Conservation (phyloP, 1,140 invertebrate genomes). For the Augochlora pura region DNA sequence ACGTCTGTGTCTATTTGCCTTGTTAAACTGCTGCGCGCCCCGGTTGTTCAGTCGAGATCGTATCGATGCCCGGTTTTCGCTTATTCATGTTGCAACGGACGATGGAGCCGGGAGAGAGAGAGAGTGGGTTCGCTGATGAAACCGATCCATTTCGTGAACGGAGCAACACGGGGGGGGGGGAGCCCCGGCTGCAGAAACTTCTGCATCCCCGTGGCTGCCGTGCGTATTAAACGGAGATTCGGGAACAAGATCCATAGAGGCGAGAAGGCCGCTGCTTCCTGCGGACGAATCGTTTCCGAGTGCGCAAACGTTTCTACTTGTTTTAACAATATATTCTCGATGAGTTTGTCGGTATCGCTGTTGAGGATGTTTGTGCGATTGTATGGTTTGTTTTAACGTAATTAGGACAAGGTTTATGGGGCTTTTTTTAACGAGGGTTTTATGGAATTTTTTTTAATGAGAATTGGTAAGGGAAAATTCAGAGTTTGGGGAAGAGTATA, state of each 20-base stretch:
- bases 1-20: neutral
- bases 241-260: neutral
- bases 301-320: too few relatives aligned
- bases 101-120: neutral
- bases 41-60: neutral
- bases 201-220: neutral
- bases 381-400: too few relatives aligned
- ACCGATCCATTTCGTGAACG: slow-evolving; percentile 2
- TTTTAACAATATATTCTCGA: neutral
- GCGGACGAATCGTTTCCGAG: neutral
- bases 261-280: neutral
- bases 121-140: too few relatives aligned
- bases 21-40: neutral
- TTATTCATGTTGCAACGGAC: neutral
- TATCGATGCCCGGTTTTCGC: neutral
- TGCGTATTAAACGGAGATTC: neutral
- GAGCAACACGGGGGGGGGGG: neutral
- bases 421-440: too few relatives aligned
- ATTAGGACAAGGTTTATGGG: too few relatives aligned
- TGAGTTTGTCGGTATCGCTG: too few relatives aligned
- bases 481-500: too few relatives aligned
- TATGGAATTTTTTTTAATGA: too few relatives aligned
- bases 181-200: neutral
- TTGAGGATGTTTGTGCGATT: too few relatives aligned
- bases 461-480: too few relatives aligned